Conservation (phyloP, 2,888 invertebrate species). For the Lasioglossum zephyrum region DNA sequence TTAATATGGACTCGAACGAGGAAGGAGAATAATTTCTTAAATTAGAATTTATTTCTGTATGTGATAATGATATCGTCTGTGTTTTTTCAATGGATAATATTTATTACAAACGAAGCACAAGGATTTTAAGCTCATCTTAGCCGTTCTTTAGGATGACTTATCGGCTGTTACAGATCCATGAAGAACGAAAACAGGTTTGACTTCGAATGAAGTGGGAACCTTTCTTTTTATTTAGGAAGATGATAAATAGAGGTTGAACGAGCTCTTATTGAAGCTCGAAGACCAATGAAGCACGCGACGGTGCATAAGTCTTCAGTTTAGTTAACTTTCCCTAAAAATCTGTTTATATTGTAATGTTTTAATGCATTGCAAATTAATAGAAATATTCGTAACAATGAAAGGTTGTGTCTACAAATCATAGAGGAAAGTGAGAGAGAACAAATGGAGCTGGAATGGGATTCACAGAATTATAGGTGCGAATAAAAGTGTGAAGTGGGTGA, state of each 20-base stretch:
- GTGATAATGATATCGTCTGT: neutral
- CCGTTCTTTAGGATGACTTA: neutral
- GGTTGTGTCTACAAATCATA: too few relatives aligned
- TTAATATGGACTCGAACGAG: neutral
- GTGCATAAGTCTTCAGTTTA: neutral
- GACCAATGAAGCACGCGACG: slow-evolving; percentile 42
- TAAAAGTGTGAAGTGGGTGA: neutral
- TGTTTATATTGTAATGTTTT: too few relatives aligned
- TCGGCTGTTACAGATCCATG: neutral
- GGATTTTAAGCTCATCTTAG: neutral
- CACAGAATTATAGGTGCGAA: neutral
- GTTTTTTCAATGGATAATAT: neutral
- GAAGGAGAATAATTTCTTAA: too few relatives aligned
- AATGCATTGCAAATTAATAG: too few relatives aligned
- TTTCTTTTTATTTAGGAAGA: slow-evolving; percentile 27
- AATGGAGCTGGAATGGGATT: neutral
- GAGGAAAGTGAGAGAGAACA: neutral
- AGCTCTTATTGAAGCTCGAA: slow-evolving; percentile 18
- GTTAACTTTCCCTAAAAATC: too few relatives aligned
- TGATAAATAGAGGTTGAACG: slow-evolving; percentile 46
- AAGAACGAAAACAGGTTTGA: slow-evolving; percentile 35
- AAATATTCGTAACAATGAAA: too few relatives aligned
- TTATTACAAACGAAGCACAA: slow-evolving; percentile 11
- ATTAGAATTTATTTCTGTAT: neutral
- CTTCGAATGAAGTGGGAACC: slow-evolving; percentile 34